Percentiles rank a stretch among this genome's conserved stretches.
phyloP scores from a whole-genome alignment of 2,113 vertebrate species.

The Neotoma lepida region DNA sequence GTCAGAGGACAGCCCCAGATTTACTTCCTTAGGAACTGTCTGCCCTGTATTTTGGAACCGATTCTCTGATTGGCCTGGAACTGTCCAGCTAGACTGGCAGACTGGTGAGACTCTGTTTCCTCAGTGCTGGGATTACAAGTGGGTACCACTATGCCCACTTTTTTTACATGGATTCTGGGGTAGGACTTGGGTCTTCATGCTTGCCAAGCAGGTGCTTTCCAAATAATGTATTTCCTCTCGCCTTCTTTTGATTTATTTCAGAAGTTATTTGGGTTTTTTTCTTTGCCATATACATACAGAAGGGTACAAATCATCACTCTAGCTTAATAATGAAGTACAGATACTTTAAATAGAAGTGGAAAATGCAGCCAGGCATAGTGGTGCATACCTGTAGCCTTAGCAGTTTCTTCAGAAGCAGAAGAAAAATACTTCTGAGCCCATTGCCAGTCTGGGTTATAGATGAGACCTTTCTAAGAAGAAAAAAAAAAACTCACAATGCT shows the following conservation, averaged over 20 bases:
- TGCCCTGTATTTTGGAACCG: background rate
- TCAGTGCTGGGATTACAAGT: background rate
- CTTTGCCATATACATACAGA: background rate
- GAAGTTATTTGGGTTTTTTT: constrained; percentile 5
- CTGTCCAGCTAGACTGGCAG: background rate
- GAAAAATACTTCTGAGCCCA: background rate
- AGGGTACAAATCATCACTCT: background rate
- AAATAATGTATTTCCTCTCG: background rate
- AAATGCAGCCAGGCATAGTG: background rate
- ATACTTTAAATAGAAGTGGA: constrained; percentile 6
- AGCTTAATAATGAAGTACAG: background rate
- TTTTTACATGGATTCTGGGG: background rate
- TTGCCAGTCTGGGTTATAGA: background rate
- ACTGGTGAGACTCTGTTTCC: background rate
- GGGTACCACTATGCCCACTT: background rate
- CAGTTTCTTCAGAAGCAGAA: background rate
- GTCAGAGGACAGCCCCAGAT: background rate
- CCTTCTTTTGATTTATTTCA: background rate
- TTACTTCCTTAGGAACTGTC: background rate
- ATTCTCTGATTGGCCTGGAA: background rate
- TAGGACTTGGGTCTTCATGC: background rate
- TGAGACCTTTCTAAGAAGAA: background rate
- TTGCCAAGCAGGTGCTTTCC: background rate
- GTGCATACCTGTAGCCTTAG: background rate
- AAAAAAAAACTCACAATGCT: background rate